Base-by-base conservation (phyloP, 2,113 vertebrate species). In the Seriola aureovittata region DNA sequence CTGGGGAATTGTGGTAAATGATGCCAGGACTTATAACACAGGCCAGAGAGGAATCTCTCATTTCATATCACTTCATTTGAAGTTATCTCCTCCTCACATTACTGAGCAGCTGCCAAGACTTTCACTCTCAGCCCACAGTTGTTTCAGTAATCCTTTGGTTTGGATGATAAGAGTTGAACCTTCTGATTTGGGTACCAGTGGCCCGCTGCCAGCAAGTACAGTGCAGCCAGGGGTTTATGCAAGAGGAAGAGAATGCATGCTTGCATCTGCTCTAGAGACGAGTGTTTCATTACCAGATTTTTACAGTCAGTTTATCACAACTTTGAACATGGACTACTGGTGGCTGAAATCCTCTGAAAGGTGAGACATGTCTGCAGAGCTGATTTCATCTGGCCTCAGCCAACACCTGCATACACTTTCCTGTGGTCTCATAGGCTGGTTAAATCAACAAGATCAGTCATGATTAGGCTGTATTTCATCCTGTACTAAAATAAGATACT, bases 161-260 rank as follows among this genome's bases (percentile, higher is more conserved):
- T 58, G 58, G 69, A 73, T 76, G 69, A 84, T 73, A 40, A 46
- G 32, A 68, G 62, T 36, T 69, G 57, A 62, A 64, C 36, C 50
- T n/a, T 69, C 29, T 71, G 46, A 64, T 71, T 70, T 71, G 44
- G 58, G 52, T 46, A 70, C n/a, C 64, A 58, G 46, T 70, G 71
- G 67, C 23, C 50, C 77, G 57, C 44, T 8, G 48, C 40, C 77
- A 77, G 60, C 8, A 76, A 13, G 34, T 54, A 62, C 12, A 76
- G 8, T 46, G 55, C 69, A 68, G 29, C 69, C 23, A 71, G 54
- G 5, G 52, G 57, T 16, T 87, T 81, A 70, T 46, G 52, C 66
- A 65, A 70, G 76, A 76, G 17, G 44, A 70, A 8, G 14, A 23
- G 58, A 68, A 62, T 57, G 44, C 50, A 68, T 48, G 48, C 1